A percentile compares a stretch with the other conserved stretches of the same genome.
phyloP scores from a whole-genome alignment of 2,888 invertebrate species.

The Thumatha senex region DNA sequence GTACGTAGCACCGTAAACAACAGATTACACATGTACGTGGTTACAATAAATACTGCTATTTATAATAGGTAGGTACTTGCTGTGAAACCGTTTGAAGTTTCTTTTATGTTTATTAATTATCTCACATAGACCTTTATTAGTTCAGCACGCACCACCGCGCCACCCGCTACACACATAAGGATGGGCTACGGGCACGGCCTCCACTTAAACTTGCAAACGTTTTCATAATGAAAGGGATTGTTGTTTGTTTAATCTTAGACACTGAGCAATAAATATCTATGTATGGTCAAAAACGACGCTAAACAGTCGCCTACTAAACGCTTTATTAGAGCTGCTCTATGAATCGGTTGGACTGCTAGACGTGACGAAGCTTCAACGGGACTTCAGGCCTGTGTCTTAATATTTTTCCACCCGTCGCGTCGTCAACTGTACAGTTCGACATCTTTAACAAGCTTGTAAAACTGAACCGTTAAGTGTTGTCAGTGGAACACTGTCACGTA shows the following conservation, averaged over 20 bases:
- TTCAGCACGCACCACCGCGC: neutral
- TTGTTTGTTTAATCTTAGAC: no score
- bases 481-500: slow-evolving; percentile 3
- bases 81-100: slow-evolving; percentile 8
- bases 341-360: neutral
- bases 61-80: slow-evolving; percentile 9
- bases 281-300: no score
- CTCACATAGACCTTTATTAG: slow-evolving; percentile 6
- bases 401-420: neutral
- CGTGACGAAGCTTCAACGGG: slow-evolving; percentile 1
- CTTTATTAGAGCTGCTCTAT: neutral
- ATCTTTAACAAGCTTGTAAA: slow-evolving; percentile 17
- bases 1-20: no score
- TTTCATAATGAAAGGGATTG: neutral
- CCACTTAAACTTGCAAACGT: neutral
- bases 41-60: slow-evolving; percentile 7
- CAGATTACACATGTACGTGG: neutral
- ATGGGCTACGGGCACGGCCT: neutral
- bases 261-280: no score
- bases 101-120: slow-evolving; percentile 11
- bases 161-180: no score
- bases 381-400: neutral
- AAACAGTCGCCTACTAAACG: neutral
- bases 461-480: slow-evolving; percentile 20
- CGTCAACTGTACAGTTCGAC: slow-evolving; percentile 2